phyloP scores from a whole-genome alignment of 2,113 vertebrate genomes.

The Crotalus tigris region DNA sequence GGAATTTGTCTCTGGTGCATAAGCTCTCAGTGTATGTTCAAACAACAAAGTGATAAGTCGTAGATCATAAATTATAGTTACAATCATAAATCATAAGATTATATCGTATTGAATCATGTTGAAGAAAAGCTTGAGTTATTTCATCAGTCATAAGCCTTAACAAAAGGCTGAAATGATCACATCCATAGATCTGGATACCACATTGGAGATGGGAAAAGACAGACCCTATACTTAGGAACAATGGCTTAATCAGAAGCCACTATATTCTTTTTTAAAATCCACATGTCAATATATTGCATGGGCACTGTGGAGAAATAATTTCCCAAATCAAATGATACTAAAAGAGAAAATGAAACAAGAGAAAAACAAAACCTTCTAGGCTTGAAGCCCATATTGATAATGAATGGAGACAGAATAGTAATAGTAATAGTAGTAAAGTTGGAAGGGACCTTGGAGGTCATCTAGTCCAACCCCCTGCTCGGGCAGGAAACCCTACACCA shows the following conservation, averaged over 20 bases:
- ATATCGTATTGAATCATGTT: background rate
- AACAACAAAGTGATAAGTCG: background rate
- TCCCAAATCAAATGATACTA: slow-evolving; percentile 3
- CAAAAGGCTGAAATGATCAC: background rate
- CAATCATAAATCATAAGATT: background rate
- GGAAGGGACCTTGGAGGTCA: too few relatives aligned
- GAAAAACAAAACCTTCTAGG: background rate
- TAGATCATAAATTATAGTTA: background rate
- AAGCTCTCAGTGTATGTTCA: background rate
- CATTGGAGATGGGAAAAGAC: background rate
- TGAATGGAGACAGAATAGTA: slow-evolving; percentile 17
- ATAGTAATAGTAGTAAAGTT: too few relatives aligned
- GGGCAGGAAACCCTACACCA: too few relatives aligned
- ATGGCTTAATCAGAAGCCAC: slow-evolving; percentile 10
- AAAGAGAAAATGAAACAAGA: background rate
- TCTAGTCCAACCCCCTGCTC: too few relatives aligned
- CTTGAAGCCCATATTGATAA: background rate
- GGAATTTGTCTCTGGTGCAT: background rate
- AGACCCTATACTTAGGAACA: background rate
- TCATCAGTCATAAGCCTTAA: slow-evolving; percentile 11
- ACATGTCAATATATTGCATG: background rate
- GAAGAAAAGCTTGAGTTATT: slow-evolving; percentile 40
- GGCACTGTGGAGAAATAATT: background rate
- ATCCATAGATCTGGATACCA: background rate
- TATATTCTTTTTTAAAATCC: background rate